Evolutionary conservation across 2,888 invertebrate species (phyloP), one percentile per base, ranked within the genome.

Genomic region (Tiliacea citrago): DNA sequence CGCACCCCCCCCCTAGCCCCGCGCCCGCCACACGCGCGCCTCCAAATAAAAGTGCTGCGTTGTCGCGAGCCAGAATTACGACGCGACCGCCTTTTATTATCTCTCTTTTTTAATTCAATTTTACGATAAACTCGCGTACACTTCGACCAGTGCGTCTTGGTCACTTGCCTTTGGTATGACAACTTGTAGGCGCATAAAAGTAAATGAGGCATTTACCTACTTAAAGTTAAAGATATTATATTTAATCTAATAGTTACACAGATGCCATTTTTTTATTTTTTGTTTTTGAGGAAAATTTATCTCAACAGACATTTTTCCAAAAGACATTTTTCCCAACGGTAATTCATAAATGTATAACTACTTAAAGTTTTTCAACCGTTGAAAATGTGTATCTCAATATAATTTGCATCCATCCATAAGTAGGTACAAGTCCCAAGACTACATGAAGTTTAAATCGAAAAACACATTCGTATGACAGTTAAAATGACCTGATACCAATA

Each of bases 1-100:
- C 87, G 86, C 87, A 79, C 84, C 84, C 76, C 81, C 76, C 81
- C 82, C 77, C 87, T 73, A 86, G 73, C 87, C 86, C 90, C 90
- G 82, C 89, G 81, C 81, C 88, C 92, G 91, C 93, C 94, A 93
- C 95, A 94, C 95, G 93, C 94, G 93, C 93, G 92, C 89, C 92
- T 90, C 93, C 89, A 95, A 95, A 95, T 94, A 96, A 96, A 96
- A 95, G 94, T 94, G 95, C 93, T 95, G 93, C 89, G 95, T 93
- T 96, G 96, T 96, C 96, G 95, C 96, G 93, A 95, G 96, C 93
- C 95, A 95, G 96, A 96, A 94, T 95, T 96, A 96, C 96, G 96
- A 94, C 92, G 92, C 93, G 94, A 94, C 93, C 92, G 92, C 93
- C 92, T 95, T 96, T 95, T 96, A 94, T 94, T 95, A 94, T 95